A percentile compares a stretch with the other conserved stretches of the same genome.
These are phyloP conservation scores for Craseonycteris thonglongyai DNA, from an alignment of 2,113 vertebrate genomes.

Conservation along the genomic window DNA sequence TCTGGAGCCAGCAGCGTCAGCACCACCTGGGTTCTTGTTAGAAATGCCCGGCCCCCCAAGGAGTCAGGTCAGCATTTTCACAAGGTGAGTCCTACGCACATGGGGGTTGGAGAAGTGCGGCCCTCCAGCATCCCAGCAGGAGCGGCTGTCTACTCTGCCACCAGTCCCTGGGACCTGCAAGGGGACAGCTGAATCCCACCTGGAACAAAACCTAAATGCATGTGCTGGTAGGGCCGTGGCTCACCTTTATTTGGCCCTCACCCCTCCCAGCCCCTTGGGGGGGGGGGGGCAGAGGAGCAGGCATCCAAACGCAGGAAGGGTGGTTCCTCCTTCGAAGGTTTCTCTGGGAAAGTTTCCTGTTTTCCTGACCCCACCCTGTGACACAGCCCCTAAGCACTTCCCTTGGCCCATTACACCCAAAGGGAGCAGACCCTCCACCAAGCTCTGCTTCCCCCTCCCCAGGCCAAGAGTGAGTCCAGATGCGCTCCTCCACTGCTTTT, in stretches of 20 bases:
- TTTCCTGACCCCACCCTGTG: background rate
- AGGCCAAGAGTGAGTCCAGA: background rate
- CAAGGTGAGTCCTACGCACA: background rate
- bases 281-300: background rate
- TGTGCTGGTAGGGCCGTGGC: background rate
- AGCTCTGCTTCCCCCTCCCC: background rate
- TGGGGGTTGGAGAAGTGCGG: background rate
- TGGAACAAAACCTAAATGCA: too few relatives aligned
- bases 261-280: background rate
- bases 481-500: background rate
- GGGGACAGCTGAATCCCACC: background rate
- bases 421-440: background rate
- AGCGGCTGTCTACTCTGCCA: background rate
- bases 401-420: rapidly evolving
- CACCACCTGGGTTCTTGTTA: background rate
- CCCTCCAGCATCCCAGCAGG: background rate
- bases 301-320: background rate
- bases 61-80: background rate
- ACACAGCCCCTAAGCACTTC: background rate
- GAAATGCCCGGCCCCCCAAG: too few relatives aligned
- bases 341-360: background rate
- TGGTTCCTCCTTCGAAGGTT: background rate
- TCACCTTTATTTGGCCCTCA: background rate
- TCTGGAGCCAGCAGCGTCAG: background rate
- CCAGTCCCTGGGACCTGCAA: too few relatives aligned